Percentiles rank a stretch among this genome's conserved stretches.
phyloP scores from a whole-genome alignment of 1,140 invertebrate species.

The Hycleus phaleratus region DNA sequence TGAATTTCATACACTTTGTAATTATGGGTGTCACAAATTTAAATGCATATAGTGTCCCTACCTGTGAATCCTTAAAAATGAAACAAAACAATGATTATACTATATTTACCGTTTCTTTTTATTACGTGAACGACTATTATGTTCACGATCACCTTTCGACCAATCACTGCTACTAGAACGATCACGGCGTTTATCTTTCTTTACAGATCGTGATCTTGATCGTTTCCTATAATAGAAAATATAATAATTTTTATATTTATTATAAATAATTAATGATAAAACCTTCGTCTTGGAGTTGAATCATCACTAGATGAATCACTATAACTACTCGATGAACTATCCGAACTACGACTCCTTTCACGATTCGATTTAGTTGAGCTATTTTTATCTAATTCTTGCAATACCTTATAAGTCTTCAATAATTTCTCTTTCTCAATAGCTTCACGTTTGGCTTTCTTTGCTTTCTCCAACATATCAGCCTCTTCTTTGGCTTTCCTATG shows the following conservation, averaged over 20 bases:
- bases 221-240: too few relatives aligned
- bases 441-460: constrained; percentile 40
- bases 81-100: neutral
- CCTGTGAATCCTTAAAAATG: neutral
- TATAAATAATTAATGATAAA: too few relatives aligned
- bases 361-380: constrained; percentile 10
- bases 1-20: neutral
- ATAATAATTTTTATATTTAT: too few relatives aligned
- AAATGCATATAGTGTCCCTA: neutral
- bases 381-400: constrained; percentile 35
- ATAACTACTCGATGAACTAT: constrained; percentile 12
- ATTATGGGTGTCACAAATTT: neutral
- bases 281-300: neutral
- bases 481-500: constrained; percentile 42
- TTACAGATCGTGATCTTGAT: neutral
- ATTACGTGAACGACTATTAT: too few relatives aligned
- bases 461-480: constrained; percentile 45
- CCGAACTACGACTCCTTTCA: constrained; percentile 22
- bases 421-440: constrained; percentile 39
- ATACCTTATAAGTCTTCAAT: constrained; percentile 37
- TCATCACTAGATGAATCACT: constrained; percentile 3
- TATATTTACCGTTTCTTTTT: constrained; percentile 2
- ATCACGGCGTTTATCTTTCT: constrained; percentile 4
- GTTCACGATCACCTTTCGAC: neutral
- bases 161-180: constrained; percentile 9